Base-by-base conservation (phyloP, 2,797 vertebrate genomes). In the Schizothorax lantsangensis region DNA sequence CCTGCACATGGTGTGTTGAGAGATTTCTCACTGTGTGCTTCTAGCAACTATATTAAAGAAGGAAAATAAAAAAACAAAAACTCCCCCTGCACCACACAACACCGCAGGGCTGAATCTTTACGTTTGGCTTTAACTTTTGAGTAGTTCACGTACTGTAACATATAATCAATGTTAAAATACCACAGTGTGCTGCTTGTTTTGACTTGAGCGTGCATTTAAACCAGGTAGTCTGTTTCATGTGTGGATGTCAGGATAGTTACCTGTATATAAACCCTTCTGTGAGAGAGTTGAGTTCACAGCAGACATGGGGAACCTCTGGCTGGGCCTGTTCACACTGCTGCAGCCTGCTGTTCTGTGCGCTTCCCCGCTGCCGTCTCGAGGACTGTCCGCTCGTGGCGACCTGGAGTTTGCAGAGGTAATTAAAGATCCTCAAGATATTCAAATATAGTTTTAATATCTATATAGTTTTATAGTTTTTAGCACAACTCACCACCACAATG, bases 341-440 rank as follows among this genome's bases (percentile, higher is more conserved):
- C 87, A 84, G 83, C 52, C 36, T 0, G 30, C 47, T 26, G 71
- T 74, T 79, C 43, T 87, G 59, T 38, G 4, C 5, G 64, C 90
- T 38, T 72, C 88, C n/a, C 92, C 91, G 40, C 83, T 94, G 30
- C 75, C 0, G 5, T 15, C 33, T 45, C 2, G 64, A 49, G 47
- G 69, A 2, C 52, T 10, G 33, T 88, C 78, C 1, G 68, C 89
- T 23, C 89, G 91, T 78, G 90, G 86, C 3, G 90, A 94, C 43
- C 88, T 72, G 90, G 84, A 90, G 74, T 89, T 95, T 90, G 94
- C 93, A 84, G 78, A 94, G 93, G 94, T 95, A 94, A 86, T 66
- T 12, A 33, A 52, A 52, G 2, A 54, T n/a, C 71, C n/a, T n/a
- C 11, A 78, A 78, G 54, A 9, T 54, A n/a, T 15, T 57, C 1